These are phyloP conservation scores for Endotricha flammealis DNA, from an alignment of 2,888 invertebrate species.

Conservation along the genomic window DNA sequence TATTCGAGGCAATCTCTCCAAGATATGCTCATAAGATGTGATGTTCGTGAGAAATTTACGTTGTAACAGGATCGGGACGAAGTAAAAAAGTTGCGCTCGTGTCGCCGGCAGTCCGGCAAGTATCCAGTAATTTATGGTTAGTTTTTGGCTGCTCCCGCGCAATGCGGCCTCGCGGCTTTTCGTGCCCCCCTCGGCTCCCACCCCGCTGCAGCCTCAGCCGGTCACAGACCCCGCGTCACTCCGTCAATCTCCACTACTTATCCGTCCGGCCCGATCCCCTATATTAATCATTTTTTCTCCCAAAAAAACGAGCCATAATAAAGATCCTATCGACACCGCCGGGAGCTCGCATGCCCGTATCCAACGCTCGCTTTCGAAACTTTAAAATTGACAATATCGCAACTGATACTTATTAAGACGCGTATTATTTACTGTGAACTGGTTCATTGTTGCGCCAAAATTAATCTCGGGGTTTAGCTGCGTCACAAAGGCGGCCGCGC, in stretches of 20 bases:
- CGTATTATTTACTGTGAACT: slow-evolving; percentile 67
- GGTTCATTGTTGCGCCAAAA: slow-evolving; percentile 71
- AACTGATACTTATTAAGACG: slow-evolving; percentile 64
- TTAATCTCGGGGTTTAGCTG: slow-evolving; percentile 74
- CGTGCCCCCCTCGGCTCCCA: slow-evolving; percentile 39
- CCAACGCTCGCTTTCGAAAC: slow-evolving; percentile 55
- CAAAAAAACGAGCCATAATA: slow-evolving; percentile 58
- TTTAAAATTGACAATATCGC: slow-evolving; percentile 66
- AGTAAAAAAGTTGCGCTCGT: slow-evolving; percentile 65
- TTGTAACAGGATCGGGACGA: slow-evolving; percentile 65
- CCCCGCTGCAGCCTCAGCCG: slow-evolving; percentile 37
- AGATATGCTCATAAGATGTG: slow-evolving; percentile 59
- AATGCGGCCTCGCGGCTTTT: slow-evolving; percentile 73
- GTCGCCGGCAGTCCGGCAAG: slow-evolving; percentile 69
- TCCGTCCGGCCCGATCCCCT: slow-evolving; percentile 67
- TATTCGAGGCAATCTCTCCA: slow-evolving; percentile 60
- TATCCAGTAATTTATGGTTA: slow-evolving; percentile 78
- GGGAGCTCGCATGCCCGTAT: slow-evolving; percentile 38
- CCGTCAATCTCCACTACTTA: slow-evolving; percentile 76
- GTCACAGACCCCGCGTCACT: slow-evolving; percentile 73
- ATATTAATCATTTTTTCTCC: slow-evolving; percentile 67
- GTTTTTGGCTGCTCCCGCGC: slow-evolving; percentile 74
- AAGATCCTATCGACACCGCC: slow-evolving; percentile 61
- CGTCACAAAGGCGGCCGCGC: slow-evolving; percentile 69
- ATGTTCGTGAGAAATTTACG: slow-evolving; percentile 71